Evolutionary conservation across 2,888 invertebrate genomes (phyloP).

Genomic region (Agrotis ipsilon): DNA sequence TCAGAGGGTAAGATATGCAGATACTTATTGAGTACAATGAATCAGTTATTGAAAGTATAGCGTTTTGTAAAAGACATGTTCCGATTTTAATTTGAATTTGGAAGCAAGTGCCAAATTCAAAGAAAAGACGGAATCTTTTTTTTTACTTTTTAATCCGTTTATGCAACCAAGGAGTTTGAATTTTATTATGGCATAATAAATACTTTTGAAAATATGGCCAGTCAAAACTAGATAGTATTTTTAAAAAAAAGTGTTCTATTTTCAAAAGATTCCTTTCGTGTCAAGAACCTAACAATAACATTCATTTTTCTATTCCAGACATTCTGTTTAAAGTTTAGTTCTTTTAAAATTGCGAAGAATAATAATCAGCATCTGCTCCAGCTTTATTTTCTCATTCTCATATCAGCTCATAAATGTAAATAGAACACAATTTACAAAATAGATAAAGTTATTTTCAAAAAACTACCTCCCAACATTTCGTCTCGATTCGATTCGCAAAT

Average conservation of each 20-base stretch:
- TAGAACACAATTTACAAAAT: conserved; percentile 48
- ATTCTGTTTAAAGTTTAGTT: not conserved
- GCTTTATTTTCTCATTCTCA: conserved; percentile 32
- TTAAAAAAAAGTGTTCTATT: too few relatives aligned
- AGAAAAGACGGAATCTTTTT: too few relatives aligned
- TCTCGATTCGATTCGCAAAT: conserved; percentile 63
- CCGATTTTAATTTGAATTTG: too few relatives aligned
- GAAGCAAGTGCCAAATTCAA: too few relatives aligned
- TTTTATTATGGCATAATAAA: too few relatives aligned
- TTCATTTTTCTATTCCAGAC: not conserved
- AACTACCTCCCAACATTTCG: conserved; percentile 50
- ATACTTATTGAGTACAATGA: not conserved
- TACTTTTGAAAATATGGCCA: too few relatives aligned
- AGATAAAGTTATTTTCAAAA: conserved; percentile 62
- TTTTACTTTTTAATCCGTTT: too few relatives aligned
- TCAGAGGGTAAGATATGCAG: not conserved
- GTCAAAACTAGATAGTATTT: too few relatives aligned
- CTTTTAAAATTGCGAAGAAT: conserved; percentile 10
- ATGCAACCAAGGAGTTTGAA: too few relatives aligned
- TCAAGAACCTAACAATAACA: not conserved
- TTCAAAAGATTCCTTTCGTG: not conserved
- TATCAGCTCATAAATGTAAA: conserved; percentile 53
- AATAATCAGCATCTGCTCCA: conserved; percentile 16
- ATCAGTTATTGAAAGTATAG: not conserved
- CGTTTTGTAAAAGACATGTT: not conserved